Conservation (phyloP, 2,113 vertebrate species). For the Phrynocephalus versicolor region DNA sequence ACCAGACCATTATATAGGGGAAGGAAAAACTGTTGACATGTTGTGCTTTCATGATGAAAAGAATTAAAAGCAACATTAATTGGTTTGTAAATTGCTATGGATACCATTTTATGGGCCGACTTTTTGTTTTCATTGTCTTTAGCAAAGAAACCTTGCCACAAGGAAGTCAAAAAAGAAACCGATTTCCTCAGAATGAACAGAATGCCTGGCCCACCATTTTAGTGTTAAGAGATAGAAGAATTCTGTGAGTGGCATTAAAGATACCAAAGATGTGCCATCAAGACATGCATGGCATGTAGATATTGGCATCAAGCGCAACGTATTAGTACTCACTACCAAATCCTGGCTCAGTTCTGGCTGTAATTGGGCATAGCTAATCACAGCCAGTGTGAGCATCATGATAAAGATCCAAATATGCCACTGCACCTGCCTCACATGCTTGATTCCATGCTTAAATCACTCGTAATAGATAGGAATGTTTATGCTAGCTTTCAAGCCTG, state of each 20-base stretch:
- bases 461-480: neutral
- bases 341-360: neutral
- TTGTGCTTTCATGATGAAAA: neutral
- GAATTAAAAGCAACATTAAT: neutral
- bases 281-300: fast-evolving
- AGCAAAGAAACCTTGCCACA: neutral
- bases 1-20: neutral
- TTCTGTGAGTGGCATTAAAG: neutral
- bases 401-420: neutral
- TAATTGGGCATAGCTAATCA: fast-evolving
- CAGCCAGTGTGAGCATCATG: neutral
- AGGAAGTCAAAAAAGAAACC: neutral
- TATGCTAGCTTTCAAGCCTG: neutral
- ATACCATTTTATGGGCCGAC: neutral
- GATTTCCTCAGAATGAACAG: fast-evolving
- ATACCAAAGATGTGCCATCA: neutral
- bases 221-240: neutral
- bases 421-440: neutral
- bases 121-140: neutral
- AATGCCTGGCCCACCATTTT: neutral
- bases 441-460: neutral
- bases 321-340: neutral
- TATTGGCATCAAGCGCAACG: fast-evolving
- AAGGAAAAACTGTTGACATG: neutral
- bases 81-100: neutral